Base-by-base conservation (phyloP, 2,888 invertebrate species). In the Stenodera caucasica region DNA sequence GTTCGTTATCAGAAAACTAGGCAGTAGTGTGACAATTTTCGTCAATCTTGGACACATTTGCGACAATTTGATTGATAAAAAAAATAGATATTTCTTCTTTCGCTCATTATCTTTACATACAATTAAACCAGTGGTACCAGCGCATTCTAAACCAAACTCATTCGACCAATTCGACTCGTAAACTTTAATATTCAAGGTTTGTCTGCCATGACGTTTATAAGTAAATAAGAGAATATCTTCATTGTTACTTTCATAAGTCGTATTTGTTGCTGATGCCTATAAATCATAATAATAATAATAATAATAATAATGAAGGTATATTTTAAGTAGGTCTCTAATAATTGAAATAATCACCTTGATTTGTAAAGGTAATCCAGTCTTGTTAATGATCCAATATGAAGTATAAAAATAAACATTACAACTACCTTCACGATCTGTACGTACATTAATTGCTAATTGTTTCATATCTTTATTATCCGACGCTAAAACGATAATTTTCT, bases 341-440 rank as follows among this genome's bases (percentile, higher is more conserved):
- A 29, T 9, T 5, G 11, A 56, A 29, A 45, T 57, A 68, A n/a
- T n/a, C 12, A 45, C 92, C 84, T 90, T 89, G 67, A 93, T 84
- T 77, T 90, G 89, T 66, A 96, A 78, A 2, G 94, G 92, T 63
- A 95, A 81, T 12, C 91, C 91, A 3, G 93, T 91, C 80, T 92
- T 92, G 81, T 96, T 96, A 66, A 95, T 88, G 73, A 96, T 84
- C 94, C 95, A 96, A 78, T 90, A 94, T 14, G 92, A 91, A 1
- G 92, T 88, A 77, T 90, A 90, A 72, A 92, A 82, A 72, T 84
- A 84, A 56, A 92, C 78, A 65, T 88, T 85, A 79, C 88, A 86
- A 69, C 85, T 85, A 54, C 85, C 84, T 35, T 83, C 83, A 55
- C 87, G 82, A 60, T 87, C 87, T 18, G 89, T 83, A 67, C 87